A percentile compares a stretch with the other conserved stretches of the same genome.
These are phyloP conservation scores for Neomicropteryx cornuta DNA, from an alignment of 1,140 invertebrate species.

Conservation along the genomic window DNA sequence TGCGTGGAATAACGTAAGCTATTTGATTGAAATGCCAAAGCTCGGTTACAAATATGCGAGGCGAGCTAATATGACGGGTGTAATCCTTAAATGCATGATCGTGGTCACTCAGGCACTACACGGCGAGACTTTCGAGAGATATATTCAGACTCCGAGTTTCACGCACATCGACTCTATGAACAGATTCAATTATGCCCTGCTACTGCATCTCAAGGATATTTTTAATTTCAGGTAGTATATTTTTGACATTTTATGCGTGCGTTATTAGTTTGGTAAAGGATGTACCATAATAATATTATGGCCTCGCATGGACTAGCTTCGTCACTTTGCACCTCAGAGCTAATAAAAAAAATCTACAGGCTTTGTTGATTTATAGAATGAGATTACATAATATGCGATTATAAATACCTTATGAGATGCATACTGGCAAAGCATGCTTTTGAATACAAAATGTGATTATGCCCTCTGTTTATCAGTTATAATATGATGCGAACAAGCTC, in stretches of 20 bases:
- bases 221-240: conserved; percentile 55
- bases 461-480: conserved; percentile 27
- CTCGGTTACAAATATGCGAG: too few relatives aligned
- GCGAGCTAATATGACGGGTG: conserved; percentile 22
- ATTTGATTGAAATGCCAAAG: too few relatives aligned
- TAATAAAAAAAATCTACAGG: too few relatives aligned
- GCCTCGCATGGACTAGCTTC: too few relatives aligned
- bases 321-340: too few relatives aligned
- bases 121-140: conserved; percentile 40
- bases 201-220: conserved; percentile 45
- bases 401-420: neutral
- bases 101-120: conserved; percentile 37
- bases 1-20: too few relatives aligned
- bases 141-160: conserved; percentile 35
- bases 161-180: conserved; percentile 47
- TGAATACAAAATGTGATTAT: too few relatives aligned
- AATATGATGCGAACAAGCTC: conserved; percentile 40
- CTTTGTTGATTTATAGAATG: neutral
- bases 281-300: too few relatives aligned
- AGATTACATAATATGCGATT: neutral
- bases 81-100: conserved; percentile 22
- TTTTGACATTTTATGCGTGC: too few relatives aligned
- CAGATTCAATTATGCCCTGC: conserved; percentile 45
- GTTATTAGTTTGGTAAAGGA: too few relatives aligned
- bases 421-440: neutral